Conservation (phyloP, 2,797 vertebrate genomes). For the Girardinus metallicus region DNA sequence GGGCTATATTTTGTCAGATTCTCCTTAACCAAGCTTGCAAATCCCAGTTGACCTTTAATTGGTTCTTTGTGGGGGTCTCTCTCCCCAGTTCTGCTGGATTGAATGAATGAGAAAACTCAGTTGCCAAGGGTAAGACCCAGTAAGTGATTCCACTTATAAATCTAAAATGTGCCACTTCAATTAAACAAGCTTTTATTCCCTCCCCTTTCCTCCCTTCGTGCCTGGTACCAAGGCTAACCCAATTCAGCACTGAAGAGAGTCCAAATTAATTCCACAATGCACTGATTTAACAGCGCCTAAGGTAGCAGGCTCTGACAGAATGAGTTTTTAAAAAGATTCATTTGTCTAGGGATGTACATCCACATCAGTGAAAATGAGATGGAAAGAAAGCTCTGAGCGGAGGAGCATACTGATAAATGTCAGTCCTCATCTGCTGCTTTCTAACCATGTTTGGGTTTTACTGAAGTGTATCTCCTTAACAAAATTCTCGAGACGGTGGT, state of each 20-base stretch:
- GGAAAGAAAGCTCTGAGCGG: conserved; percentile 57
- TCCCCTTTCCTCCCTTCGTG: conserved; percentile 61
- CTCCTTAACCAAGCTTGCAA: conserved; percentile 66
- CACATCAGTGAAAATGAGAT: conserved; percentile 73
- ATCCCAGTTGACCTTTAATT: conserved; percentile 63
- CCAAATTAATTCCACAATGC: conserved; percentile 85
- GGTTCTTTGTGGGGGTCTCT: conserved; percentile 51
- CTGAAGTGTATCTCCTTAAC: conserved; percentile 12
- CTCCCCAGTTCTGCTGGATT: conserved; percentile 39
- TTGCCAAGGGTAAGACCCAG: conserved; percentile 77
- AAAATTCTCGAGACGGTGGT: neutral
- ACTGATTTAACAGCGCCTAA: conserved; percentile 86
- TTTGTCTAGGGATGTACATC: conserved; percentile 82
- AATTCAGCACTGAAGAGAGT: conserved; percentile 80
- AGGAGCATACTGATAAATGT: conserved; percentile 56
- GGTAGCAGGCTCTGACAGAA: conserved; percentile 82
- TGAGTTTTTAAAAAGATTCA: conserved; percentile 83
- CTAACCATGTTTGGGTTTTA: conserved; percentile 38
- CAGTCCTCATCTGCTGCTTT: conserved; percentile 58
- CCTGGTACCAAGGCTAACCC: conserved; percentile 80
- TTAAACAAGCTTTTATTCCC: conserved; percentile 78
- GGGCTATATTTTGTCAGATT: conserved; percentile 46
- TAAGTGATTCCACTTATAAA: conserved; percentile 79
- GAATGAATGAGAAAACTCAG: conserved; percentile 71
- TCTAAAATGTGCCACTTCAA: conserved; percentile 82